phyloP scores from a whole-genome alignment of 2,797 vertebrate species.

The Mareca strepera region DNA sequence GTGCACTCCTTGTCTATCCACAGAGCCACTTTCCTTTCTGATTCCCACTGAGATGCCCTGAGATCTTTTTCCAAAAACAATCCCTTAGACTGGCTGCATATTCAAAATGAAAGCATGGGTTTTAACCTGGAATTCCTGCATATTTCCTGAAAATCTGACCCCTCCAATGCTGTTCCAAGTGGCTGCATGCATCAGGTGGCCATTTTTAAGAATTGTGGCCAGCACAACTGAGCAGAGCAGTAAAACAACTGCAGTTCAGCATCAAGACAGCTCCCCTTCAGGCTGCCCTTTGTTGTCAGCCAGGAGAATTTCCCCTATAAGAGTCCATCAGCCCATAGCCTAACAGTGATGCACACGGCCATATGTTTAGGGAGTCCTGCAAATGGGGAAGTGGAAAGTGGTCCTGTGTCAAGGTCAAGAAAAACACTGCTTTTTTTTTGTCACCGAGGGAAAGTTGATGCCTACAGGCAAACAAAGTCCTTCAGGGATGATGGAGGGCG shows the following conservation, averaged over 20 bases:
- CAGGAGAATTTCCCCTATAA: background rate
- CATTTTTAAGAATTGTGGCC: conserved; percentile 7
- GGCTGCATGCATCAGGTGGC: background rate
- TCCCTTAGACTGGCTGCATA: background rate
- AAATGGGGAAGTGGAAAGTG: background rate
- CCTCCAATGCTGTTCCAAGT: background rate
- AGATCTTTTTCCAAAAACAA: background rate
- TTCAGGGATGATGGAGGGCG: background rate
- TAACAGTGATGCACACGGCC: accelerated
- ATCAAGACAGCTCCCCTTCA: background rate
- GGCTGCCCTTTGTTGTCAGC: background rate
- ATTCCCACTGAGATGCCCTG: background rate
- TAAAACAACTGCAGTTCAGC: conserved; percentile 1
- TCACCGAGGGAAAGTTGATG: conserved; percentile 27
- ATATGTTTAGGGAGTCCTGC: background rate
- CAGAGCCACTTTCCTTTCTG: background rate
- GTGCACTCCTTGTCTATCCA: background rate
- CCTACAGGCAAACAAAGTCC: background rate
- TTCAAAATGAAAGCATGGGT: background rate
- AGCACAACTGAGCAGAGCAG: conserved; percentile 9
- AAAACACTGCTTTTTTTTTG: conserved; percentile 34
- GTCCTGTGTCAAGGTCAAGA: conserved; percentile 28
- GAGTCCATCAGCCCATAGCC: background rate
- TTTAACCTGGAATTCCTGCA: background rate
- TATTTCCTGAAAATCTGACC: conserved; percentile 7